Percentiles rank a stretch among this genome's conserved stretches.
Evolutionary conservation across 2,797 vertebrate species (phyloP).

Genomic region (Halcyon chelicuti): DNA sequence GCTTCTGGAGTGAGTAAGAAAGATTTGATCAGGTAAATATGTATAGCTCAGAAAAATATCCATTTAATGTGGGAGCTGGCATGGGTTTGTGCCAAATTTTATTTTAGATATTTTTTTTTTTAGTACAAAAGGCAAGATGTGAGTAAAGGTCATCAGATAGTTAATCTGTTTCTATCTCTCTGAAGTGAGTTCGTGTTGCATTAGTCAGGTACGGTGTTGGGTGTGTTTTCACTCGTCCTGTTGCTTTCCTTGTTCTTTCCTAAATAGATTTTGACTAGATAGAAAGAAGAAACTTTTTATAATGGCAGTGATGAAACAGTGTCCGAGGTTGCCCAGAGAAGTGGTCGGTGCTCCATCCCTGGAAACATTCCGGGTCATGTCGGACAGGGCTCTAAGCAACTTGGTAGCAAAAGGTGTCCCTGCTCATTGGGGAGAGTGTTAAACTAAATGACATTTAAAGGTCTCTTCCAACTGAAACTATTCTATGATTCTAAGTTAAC

Average conservation of each 20-base stretch:
- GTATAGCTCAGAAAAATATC: background rate
- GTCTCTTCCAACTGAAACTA: background rate
- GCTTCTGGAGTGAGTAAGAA: background rate
- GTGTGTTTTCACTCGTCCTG: background rate
- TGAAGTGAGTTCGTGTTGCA: background rate
- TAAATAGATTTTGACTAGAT: background rate
- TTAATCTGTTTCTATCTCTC: background rate
- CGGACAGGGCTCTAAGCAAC: background rate
- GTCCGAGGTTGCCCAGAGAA: background rate
- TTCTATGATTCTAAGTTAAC: background rate
- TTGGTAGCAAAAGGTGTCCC: background rate
- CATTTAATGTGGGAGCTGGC: background rate
- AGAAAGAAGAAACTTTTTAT: background rate
- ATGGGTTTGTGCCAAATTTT: background rate
- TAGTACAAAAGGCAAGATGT: background rate
- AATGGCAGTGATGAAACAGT: accelerated
- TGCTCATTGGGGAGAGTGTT: background rate
- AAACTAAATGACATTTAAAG: background rate
- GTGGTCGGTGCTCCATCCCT: background rate
- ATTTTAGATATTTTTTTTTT: background rate
- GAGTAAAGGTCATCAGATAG: background rate
- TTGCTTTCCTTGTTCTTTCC: background rate
- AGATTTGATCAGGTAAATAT: background rate
- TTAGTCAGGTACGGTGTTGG: background rate
- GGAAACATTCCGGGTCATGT: background rate